A percentile compares a stretch with the other conserved stretches of the same genome.
These are phyloP conservation scores for Dicyema japonicum DNA, from an alignment of 1,140 invertebrate genomes.

Conservation along the genomic window DNA sequence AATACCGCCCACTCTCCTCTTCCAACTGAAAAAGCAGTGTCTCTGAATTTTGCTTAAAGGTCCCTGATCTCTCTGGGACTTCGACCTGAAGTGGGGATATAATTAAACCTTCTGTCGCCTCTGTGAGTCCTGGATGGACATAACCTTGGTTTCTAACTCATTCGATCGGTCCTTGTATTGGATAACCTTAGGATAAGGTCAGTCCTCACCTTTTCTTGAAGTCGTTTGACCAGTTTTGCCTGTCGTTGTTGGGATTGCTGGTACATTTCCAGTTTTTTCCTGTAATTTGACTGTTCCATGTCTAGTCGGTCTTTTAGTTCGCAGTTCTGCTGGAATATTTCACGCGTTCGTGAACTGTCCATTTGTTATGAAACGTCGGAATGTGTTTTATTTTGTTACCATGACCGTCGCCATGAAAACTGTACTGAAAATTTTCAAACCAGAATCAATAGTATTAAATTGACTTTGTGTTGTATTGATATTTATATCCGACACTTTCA, in stretches of 20 bases:
- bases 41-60: background rate
- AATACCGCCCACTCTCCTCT: background rate
- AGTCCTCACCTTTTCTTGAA: constrained; percentile 44
- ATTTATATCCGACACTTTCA: no score
- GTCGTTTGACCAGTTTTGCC: constrained; percentile 49
- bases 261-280: constrained; percentile 46
- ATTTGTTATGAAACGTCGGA: no score
- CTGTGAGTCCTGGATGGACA: constrained; percentile 11
- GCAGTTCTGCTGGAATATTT: constrained; percentile 1
- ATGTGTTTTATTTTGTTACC: no score
- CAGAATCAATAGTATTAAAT: no score
- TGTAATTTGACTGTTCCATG: constrained; percentile 39
- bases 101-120: constrained; percentile 23
- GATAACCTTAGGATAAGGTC: constrained; percentile 30
- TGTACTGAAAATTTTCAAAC: no score
- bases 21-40: background rate
- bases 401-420: no score
- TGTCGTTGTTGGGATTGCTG: constrained; percentile 59
- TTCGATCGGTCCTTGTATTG: constrained; percentile 59
- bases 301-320: constrained; percentile 2
- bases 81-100: no score
- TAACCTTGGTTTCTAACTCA: constrained; percentile 41
- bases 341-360: no score
- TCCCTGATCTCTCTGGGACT: background rate
- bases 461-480: no score